Conservation (phyloP, 2,888 invertebrate species). For the Fragum fragum region DNA sequence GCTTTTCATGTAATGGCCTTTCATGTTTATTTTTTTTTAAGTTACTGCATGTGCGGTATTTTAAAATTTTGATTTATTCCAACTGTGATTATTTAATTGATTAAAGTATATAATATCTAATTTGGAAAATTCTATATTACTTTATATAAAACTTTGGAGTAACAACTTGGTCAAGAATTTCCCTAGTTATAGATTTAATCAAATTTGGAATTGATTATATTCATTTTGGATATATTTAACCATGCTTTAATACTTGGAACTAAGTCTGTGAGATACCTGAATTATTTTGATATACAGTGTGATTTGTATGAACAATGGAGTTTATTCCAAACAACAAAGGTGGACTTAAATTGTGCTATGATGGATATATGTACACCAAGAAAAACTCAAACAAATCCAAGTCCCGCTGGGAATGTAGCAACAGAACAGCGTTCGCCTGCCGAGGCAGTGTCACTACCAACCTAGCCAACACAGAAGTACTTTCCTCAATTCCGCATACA, state of each 20-base stretch:
- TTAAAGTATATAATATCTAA: neutral
- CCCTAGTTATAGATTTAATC: neutral
- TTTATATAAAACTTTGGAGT: neutral
- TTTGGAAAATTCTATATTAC: neutral
- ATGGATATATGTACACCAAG: slow-evolving; percentile 18
- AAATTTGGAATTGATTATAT: neutral
- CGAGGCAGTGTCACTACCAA: neutral
- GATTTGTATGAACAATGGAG: neutral
- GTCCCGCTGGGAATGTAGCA: slow-evolving; percentile 18
- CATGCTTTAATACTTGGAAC: too few species aligned
- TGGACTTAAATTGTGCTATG: slow-evolving; percentile 17
- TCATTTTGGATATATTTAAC: neutral
- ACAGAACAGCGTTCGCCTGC: neutral
- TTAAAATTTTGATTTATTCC: too few species aligned
- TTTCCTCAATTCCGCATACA: too few species aligned
- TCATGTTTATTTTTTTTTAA: too few species aligned
- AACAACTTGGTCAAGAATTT: neutral
- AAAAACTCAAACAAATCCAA: slow-evolving; percentile 19
- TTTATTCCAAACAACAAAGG: neutral
- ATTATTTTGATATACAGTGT: too few species aligned
- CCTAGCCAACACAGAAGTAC: slow-evolving; percentile 3
- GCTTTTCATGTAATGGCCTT: too few species aligned
- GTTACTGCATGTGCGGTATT: too few species aligned
- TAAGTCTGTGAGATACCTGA: neutral
- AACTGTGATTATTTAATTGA: neutral